These are phyloP conservation scores for Herminia tarsipennalis DNA, from an alignment of 2,888 invertebrate species.

Conservation along the genomic window DNA sequence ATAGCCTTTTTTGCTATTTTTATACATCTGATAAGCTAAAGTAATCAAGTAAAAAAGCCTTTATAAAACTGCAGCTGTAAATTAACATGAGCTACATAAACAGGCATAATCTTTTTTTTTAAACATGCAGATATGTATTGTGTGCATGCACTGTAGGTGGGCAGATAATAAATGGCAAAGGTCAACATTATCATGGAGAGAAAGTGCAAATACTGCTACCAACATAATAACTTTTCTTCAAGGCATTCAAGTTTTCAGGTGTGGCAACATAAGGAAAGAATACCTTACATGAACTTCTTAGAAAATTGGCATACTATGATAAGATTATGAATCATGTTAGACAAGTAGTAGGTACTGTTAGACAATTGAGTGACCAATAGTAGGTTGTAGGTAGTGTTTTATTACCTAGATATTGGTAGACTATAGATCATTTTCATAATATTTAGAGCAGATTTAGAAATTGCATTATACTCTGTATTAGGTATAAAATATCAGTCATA, in stretches of 20 bases:
- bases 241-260: slow-evolving; percentile 27
- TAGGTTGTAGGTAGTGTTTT: too few relatives aligned
- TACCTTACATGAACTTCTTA: slow-evolving; percentile 20
- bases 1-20: too few relatives aligned
- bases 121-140: slow-evolving; percentile 22
- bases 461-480: background rate
- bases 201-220: slow-evolving; percentile 46
- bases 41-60: background rate
- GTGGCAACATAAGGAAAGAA: slow-evolving; percentile 28
- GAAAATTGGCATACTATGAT: slow-evolving; percentile 28
- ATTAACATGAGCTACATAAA: background rate
- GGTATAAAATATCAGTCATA: background rate
- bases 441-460: too few relatives aligned
- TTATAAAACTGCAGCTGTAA: background rate
- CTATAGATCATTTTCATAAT: too few relatives aligned
- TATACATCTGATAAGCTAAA: background rate
- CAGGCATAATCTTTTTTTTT: slow-evolving; percentile 18
- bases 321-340: slow-evolving; percentile 34
- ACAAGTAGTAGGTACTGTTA: slow-evolving; percentile 18
- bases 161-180: slow-evolving; percentile 52
- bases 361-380: too few relatives aligned
- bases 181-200: slow-evolving; percentile 52
- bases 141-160: slow-evolving; percentile 43
- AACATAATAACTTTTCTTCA: slow-evolving; percentile 32
- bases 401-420: slow-evolving; percentile 26